phyloP scores from a whole-genome alignment of 2,113 vertebrate species.

The Gopherus evgoodei region DNA sequence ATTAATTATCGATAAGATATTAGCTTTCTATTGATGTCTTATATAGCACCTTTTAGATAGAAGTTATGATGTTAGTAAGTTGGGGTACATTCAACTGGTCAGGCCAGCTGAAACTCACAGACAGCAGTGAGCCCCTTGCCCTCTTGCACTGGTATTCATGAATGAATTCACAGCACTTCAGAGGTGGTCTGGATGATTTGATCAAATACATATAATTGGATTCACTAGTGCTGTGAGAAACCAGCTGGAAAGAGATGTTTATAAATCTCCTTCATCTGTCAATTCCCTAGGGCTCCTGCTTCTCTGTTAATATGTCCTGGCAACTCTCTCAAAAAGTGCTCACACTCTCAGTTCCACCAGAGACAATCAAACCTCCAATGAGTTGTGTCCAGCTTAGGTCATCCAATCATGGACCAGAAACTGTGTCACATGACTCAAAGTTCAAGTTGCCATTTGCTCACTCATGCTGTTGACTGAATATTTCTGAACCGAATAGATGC shows the following conservation, averaged over 20 bases:
- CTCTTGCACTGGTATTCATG: neutral
- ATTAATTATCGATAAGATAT: neutral
- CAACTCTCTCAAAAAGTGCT: neutral
- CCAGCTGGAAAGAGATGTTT: accelerated
- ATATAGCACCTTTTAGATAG: neutral
- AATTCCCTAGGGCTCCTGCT: neutral
- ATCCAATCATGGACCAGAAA: neutral
- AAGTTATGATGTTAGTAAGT: neutral
- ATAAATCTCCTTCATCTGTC: neutral
- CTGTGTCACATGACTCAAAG: accelerated
- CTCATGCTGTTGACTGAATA: neutral
- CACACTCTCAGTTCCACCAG: neutral
- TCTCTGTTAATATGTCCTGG: neutral
- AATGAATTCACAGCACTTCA: neutral
- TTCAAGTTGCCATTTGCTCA: accelerated
- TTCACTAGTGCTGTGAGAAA: neutral
- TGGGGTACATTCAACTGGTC: neutral
- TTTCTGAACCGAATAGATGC: neutral
- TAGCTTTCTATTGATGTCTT: neutral
- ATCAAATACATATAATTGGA: neutral
- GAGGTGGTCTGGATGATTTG: neutral
- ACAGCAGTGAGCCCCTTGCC: neutral
- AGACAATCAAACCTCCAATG: neutral
- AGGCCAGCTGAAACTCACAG: neutral
- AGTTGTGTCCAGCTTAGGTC: accelerated